These are phyloP conservation scores for Coelinius sp. DNA, from an alignment of 2,888 invertebrate genomes.

Conservation along the genomic window DNA sequence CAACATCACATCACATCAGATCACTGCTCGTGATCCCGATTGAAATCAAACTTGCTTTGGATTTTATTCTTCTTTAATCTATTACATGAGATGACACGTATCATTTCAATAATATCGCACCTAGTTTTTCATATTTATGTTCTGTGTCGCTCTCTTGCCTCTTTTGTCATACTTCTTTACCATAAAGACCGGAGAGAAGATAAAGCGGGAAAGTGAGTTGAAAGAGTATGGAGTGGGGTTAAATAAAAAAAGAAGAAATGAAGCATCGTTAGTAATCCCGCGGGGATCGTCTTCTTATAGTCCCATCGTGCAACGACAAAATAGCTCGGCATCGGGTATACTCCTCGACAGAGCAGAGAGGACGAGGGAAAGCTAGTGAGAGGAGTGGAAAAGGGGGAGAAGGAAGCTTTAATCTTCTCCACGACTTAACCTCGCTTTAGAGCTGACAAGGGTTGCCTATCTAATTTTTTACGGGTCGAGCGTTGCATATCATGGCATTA, in stretches of 20 bases:
- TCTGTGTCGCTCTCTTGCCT: not conserved
- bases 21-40: not conserved
- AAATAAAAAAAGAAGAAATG: not conserved
- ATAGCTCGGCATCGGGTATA: not conserved
- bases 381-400: constrained; percentile 3
- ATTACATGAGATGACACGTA: not conserved
- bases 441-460: constrained; percentile 45
- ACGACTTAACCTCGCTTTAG: constrained; percentile 57
- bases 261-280: constrained; percentile 62
- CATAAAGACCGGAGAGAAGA: not conserved
- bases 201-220: not conserved
- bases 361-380: not conserved
- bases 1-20: constrained; percentile 7
- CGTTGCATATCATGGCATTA: constrained; percentile 43
- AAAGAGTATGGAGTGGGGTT: not conserved
- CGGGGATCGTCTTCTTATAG: constrained; percentile 50
- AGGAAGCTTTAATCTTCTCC: constrained; percentile 62
- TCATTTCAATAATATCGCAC: constrained; percentile 29
- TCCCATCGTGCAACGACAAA: constrained; percentile 8
- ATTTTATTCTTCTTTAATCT: not conserved
- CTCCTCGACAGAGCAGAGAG: not conserved
- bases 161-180: not conserved
- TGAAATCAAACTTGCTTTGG: constrained; percentile 1
- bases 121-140: not conserved
- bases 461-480: constrained; percentile 52